Base-by-base conservation (phyloP, 2,797 vertebrate genomes). In the Gouania willdenowi region DNA sequence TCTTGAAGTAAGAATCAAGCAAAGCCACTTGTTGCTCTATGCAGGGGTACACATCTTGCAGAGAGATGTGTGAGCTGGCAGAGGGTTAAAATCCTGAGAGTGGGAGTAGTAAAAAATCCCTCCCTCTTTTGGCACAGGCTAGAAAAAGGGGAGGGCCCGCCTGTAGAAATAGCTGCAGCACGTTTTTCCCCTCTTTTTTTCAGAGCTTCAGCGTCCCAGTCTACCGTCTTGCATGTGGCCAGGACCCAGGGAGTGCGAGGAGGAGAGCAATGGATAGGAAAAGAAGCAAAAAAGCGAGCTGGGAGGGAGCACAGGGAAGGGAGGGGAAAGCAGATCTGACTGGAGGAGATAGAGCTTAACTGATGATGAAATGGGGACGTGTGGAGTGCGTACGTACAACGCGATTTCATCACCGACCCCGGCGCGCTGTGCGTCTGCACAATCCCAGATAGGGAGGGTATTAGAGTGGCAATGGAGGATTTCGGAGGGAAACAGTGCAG, bases 311-410 rank as follows among this genome's bases (percentile, higher is more conserved):
- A n/a, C n/a, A n/a, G n/a, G n/a, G n/a, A n/a, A n/a, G 64, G 46
- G 66, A 74, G 66, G 55, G 60, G 32, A 59, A 67, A 49, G 41
- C 74, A 49, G 66, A 62, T 76, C 50, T 79, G 80, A 83, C 77
- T 80, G 80, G 74, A 77, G 75, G 75, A 79, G 60, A 79, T 60
- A 45, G 55, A 56, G 73, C 83, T 84, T 81, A 81, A 87, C 85
- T 89, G 90, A 90, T 91, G 91, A 92, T 91, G 91, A 92, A 91
- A 93, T 82, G 47, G 70, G 85, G 86, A 84, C 82, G 78, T 79
- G 82, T 83, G 83, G 75, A 79, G 86, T 80, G 83, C 75, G 77
- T 72, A 75, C 80, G 78, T 77, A 54, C 69, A 39, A 71, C 77
- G 66, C 51, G 58, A 75, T 81, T 75, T 73, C 79, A 75, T 81